These are phyloP conservation scores for Eriosoma lanigerum DNA, from an alignment of 1,140 invertebrate species.

Conservation along the genomic window DNA sequence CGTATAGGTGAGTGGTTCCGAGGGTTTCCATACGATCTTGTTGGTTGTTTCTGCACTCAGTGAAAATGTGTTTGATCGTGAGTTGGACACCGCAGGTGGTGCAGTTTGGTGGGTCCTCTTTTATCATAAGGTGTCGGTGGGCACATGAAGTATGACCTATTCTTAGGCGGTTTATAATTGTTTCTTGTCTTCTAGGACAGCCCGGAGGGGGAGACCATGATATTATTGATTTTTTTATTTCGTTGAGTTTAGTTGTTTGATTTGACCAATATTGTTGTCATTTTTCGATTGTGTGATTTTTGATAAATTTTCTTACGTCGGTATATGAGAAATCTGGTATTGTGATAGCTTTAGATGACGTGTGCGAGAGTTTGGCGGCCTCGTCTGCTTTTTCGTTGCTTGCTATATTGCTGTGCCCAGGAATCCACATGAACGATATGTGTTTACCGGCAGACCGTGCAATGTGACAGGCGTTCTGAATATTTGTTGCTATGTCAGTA, in stretches of 20 bases:
- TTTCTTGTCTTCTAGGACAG: not conserved
- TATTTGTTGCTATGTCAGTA: not conserved
- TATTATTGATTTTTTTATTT: not conserved
- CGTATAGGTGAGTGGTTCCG: too few species aligned
- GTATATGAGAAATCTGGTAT: not conserved
- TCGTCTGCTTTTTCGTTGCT: not conserved
- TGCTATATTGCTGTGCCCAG: not conserved
- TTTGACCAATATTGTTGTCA: slow-evolving; percentile 5
- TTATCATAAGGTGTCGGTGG: not conserved
- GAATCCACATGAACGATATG: not conserved
- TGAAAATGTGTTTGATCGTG: not conserved
- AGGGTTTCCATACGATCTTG: too few species aligned
- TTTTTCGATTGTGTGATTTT: not conserved
- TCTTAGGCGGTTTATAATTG: not conserved
- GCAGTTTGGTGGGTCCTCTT: not conserved
- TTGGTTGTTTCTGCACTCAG: slow-evolving; percentile 5
- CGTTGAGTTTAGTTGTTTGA: not conserved
- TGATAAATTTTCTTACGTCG: not conserved
- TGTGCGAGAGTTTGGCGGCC: not conserved
- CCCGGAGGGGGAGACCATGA: too few species aligned
- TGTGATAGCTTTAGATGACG: not conserved
- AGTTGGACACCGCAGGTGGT: not conserved
- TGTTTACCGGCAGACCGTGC: not conserved
- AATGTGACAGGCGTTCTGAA: not conserved
- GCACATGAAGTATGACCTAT: not conserved